Evolutionary conservation across 2,113 vertebrate genomes (phyloP), one percentile per base, ranked within the genome.

Genomic region (Ictalurus punctatus): DNA sequence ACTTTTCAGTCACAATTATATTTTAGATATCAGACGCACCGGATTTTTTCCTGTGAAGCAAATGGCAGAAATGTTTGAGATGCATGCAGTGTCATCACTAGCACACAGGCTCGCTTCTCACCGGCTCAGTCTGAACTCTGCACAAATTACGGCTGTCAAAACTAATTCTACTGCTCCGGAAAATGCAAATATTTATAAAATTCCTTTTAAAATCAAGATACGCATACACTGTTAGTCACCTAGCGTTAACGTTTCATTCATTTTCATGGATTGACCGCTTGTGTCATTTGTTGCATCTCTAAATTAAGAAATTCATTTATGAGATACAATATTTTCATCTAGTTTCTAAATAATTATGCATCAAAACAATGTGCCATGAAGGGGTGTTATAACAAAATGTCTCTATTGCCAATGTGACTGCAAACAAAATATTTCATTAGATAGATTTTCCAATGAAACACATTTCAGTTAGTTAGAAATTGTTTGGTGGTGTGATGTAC

Each of bases 1-100:
- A 86, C 84, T 86, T 76, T 84, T 90, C 86, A 87, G 44, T 76
- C 23, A 48, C 37, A 83, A 71, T 87, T 54, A 87, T 23, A 71
- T 87, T 85, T 87, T 83, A 34, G 71, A 63, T 67, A 27, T 83
- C 56, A 37, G 82, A 37, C 63, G 40, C 21, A 58, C 8, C 27
- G n/a, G 30, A 69, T 10, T 73, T n/a, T 74, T 54, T 34, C 3
- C 23, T 48, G 4, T 48, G 23, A 56, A 67, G 63, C 83, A 85
- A 85, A 83, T 83, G 87, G 67, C 65, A 83, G 80, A 61, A 48
- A 56, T 30, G 58, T 80, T 61, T 73, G 54, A 84, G 81, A 88
- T 73, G 25, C 67, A 56, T 69, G 78, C 7, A 6, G 65, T 21
- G 27, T 85, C 63, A 85, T 73, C 84, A 69, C 65, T 56, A 85